Evolutionary conservation across 2,113 vertebrate genomes (phyloP), one percentile per base, ranked within the genome.

Genomic region (Onychostruthus taczanowskii): DNA sequence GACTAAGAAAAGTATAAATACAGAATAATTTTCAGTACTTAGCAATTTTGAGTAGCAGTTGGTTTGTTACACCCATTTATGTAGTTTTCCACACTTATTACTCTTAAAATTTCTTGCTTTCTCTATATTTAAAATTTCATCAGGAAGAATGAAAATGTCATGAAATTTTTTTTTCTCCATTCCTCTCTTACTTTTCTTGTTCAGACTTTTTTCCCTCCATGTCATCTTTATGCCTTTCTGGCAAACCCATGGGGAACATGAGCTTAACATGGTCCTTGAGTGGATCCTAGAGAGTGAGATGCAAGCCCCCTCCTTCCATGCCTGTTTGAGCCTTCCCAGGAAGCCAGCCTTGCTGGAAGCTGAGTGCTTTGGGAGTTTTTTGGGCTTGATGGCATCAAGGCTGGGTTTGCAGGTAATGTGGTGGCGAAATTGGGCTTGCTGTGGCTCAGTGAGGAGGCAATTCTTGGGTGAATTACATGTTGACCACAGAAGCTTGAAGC

Each of bases 321-420:
- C 9, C 39, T 5, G 1, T 6, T 31, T 10, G 50, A 84, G n/a
- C 28, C 41, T 41, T 61, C 24, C 31, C 16, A 69, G 30, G 41
- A 41, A 64, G 61, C n/a, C 2, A 3, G n/a, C 6, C 17, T 41
- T 64, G 11, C 37, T 70, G 74, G n/a, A 62, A 81, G 31, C 41
- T 3, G 22, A 66, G 33, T 52, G 46, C 26, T 61, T 46, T 26
- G 33, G 44, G 61, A 33, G 4, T 16, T 4, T 61, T 72, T 49
- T 6, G 20, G 31, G 23, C 44, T 56, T 2, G 2, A 7, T 11
- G 44, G n/a, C 23, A 52, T 15, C 2, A 1, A 14, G 35, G 10
- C 20, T 64, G 68, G 3, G 21, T 69, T 89, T 89, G 53, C 63
- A 84, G 53, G 17, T 43, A 8, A 5, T 21, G 33, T 20, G 46